Conservation (phyloP, 2,113 vertebrate species). For the Parus major region DNA sequence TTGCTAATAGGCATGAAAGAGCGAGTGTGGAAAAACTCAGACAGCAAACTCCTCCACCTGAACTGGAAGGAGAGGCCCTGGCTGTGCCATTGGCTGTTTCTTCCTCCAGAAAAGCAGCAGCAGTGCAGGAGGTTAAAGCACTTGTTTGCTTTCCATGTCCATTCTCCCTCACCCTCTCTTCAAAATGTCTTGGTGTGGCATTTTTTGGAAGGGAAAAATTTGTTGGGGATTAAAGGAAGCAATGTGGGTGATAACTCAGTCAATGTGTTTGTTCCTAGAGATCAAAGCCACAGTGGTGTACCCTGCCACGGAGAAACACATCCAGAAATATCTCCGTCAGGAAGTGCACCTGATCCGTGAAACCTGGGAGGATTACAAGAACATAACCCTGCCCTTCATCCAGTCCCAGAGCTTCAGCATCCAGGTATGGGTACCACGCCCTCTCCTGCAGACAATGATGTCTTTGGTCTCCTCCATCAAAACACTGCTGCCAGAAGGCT, state of each 20-base stretch:
- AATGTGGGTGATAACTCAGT: neutral
- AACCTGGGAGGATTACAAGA: constrained; percentile 81
- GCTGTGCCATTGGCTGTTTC: neutral
- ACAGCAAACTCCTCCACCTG: neutral
- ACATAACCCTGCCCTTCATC: constrained; percentile 86
- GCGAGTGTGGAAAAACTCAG: neutral
- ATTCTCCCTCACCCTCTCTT: neutral
- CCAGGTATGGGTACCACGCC: constrained; percentile 74
- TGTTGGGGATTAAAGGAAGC: neutral
- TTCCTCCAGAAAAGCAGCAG: neutral
- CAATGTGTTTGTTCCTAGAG: constrained; percentile 70
- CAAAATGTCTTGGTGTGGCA: neutral
- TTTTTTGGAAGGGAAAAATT: neutral
- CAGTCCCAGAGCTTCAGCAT: constrained; percentile 87
- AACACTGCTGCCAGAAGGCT: neutral
- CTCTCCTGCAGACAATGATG: fast-evolving
- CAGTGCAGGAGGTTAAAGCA: neutral
- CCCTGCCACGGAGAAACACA: constrained; percentile 91
- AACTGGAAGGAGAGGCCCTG: neutral
- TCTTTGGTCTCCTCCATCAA: neutral
- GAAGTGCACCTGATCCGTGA: constrained; percentile 86
- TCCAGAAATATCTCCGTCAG: constrained; percentile 88
- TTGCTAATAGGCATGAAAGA: neutral
- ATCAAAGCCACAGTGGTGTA: constrained; percentile 91
- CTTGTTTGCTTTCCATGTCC: neutral